These are phyloP conservation scores for Bombus picipes DNA, from an alignment of 1,140 invertebrate genomes.

Conservation along the genomic window DNA sequence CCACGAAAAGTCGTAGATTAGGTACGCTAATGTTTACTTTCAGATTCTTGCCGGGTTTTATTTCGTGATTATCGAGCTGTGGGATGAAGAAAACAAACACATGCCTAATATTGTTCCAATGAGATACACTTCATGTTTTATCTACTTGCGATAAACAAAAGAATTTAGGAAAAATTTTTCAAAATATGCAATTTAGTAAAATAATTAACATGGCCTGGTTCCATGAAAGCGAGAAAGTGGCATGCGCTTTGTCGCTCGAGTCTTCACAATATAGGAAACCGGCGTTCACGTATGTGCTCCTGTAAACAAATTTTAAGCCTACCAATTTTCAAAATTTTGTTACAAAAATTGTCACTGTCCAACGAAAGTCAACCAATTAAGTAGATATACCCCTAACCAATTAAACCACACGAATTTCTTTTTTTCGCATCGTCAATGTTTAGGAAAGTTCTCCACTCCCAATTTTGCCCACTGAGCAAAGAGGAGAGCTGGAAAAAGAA, in stretches of 20 bases:
- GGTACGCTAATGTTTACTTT: conserved; percentile 99
- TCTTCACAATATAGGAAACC: conserved; percentile 83
- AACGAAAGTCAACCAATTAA: conserved; percentile 78
- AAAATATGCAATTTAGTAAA: conserved; percentile 66
- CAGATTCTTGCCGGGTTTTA: conserved; percentile 98
- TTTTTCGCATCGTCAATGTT: conserved; percentile 66
- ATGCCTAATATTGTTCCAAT: conserved; percentile 85
- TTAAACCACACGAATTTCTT: conserved; percentile 71
- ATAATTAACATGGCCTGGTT: conserved; percentile 74
- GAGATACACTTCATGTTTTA: conserved; percentile 66
- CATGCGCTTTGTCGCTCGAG: conserved; percentile 82
- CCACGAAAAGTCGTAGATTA: conserved; percentile 99
- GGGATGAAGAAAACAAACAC: conserved; percentile 88
- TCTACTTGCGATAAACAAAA: conserved; percentile 64
- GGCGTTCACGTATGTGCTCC: conserved; percentile 79
- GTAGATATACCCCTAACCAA: conserved; percentile 80
- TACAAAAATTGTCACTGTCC: conserved; percentile 82
- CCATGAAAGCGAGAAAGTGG: conserved; percentile 79
- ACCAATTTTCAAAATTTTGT: conserved; percentile 81
- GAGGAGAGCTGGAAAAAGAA: conserved; percentile 92
- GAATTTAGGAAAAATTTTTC: conserved; percentile 69
- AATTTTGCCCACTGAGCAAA: conserved; percentile 90
- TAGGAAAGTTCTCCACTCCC: conserved; percentile 84
- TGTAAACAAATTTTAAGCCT: conserved; percentile 82
- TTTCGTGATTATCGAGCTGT: conserved; percentile 99